A percentile compares a stretch with the other conserved stretches of the same genome.
These are phyloP conservation scores for Acrocephalus scirpaceus DNA, from an alignment of 2,797 vertebrate species.

Conservation along the genomic window DNA sequence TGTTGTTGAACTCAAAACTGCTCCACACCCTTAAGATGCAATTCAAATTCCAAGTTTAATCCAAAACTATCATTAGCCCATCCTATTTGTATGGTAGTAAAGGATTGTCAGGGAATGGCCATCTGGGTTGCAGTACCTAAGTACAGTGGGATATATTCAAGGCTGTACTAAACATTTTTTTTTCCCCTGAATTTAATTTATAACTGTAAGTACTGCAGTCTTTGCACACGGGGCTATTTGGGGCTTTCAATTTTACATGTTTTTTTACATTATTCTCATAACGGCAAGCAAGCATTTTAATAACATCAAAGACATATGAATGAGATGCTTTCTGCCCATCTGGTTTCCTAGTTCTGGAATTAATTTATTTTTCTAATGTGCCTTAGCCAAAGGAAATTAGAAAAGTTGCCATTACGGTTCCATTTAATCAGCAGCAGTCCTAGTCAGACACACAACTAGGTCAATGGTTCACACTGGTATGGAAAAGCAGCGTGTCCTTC, in stretches of 20 bases:
- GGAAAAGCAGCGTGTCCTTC: not conserved
- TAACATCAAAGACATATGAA: slow-evolving; percentile 35
- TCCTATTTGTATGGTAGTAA: not conserved
- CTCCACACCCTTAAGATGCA: slow-evolving; percentile 12
- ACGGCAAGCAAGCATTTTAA: not conserved
- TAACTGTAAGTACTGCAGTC: not conserved
- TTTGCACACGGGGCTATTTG: slow-evolving; percentile 3
- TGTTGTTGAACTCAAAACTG: not conserved
- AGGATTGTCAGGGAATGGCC: not conserved
- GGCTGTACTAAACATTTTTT: not conserved
- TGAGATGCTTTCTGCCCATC: slow-evolving; percentile 27
- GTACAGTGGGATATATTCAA: not conserved
- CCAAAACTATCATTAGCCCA: slow-evolving; percentile 42
- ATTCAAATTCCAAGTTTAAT: slow-evolving; percentile 18
- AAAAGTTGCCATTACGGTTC: not conserved
- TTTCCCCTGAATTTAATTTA: not conserved
- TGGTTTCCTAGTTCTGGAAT: slow-evolving; percentile 50
- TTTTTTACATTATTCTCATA: not conserved
- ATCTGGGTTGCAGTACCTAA: not conserved
- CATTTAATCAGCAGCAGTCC: slow-evolving; percentile 42
- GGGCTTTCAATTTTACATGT: not conserved
- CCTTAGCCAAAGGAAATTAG: slow-evolving; percentile 60
- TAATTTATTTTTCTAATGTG: slow-evolving; percentile 48
- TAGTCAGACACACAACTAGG: slow-evolving; percentile 9
- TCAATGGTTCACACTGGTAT: not conserved